A percentile compares a stretch with the other conserved stretches of the same genome.
These are phyloP conservation scores for Acipenser transmontanus DNA, from an alignment of 2,797 vertebrate species.

Conservation along the genomic window DNA sequence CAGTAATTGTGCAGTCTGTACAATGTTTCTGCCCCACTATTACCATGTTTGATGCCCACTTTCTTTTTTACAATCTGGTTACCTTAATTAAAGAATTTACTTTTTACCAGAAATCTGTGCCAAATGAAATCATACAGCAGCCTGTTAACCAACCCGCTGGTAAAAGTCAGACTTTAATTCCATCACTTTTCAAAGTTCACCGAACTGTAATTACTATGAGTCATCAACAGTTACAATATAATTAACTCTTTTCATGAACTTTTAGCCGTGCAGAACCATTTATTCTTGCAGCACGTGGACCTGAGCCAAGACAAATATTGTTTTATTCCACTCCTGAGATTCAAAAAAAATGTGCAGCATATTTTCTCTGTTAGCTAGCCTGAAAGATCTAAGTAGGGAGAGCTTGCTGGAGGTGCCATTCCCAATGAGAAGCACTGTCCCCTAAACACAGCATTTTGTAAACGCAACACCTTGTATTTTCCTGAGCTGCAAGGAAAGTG, in stretches of 20 bases:
- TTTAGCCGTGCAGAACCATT: constrained; percentile 26
- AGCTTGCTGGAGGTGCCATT: neutral
- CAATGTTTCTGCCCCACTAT: too few species aligned
- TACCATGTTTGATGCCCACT: too few species aligned
- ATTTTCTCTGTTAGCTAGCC: constrained; percentile 19
- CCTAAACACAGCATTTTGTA: neutral
- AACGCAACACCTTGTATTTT: constrained; percentile 13
- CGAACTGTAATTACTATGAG: neutral
- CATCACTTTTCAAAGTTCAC: too few species aligned
- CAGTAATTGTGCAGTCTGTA: too few species aligned
- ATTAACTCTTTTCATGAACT: constrained; percentile 49
- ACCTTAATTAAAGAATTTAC: too few species aligned
- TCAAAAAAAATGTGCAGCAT: constrained; percentile 16
- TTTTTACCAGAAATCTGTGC: too few species aligned
- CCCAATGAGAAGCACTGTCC: neutral
- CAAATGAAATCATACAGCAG: too few species aligned
- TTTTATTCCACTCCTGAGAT: constrained; percentile 36
- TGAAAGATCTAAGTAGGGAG: neutral
- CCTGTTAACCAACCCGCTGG: too few species aligned
- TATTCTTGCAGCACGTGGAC: constrained; percentile 35
- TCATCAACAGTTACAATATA: constrained; percentile 25
- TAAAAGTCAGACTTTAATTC: too few species aligned
- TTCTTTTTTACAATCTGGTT: too few species aligned
- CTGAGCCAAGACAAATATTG: constrained; percentile 41
- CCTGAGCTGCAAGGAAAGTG: constrained; percentile 21